These are phyloP conservation scores for Atta colombica DNA, from an alignment of 1,140 invertebrate genomes.

Conservation along the genomic window DNA sequence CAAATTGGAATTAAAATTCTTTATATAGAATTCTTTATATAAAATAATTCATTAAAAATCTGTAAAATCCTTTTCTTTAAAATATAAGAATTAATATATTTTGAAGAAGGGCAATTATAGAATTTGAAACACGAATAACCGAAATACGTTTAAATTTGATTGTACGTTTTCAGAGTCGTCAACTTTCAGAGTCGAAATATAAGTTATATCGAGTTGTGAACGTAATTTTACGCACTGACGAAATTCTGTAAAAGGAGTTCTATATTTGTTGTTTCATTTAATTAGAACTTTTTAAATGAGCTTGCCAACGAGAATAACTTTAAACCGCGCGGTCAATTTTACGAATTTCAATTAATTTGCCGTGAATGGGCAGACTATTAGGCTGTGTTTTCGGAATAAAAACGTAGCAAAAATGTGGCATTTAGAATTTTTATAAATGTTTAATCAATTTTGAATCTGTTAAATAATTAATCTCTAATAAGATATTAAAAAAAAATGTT, in stretches of 20 bases:
- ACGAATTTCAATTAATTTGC: slow-evolving; percentile 43
- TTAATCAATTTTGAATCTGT: neutral
- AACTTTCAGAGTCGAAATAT: slow-evolving; percentile 8
- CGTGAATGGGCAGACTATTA: slow-evolving; percentile 26
- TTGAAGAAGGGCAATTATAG: neutral
- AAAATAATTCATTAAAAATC: too few species aligned
- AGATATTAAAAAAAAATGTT: neutral
- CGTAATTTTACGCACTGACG: slow-evolving; percentile 42
- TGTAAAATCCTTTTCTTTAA: too few species aligned
- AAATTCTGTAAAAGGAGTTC: slow-evolving; percentile 43
- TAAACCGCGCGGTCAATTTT: slow-evolving; percentile 42
- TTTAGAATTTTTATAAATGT: neutral
- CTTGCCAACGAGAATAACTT: slow-evolving; percentile 53
- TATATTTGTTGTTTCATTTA: slow-evolving; percentile 43
- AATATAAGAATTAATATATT: neutral
- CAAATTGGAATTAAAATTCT: neutral
- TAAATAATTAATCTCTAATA: neutral
- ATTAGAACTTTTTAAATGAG: slow-evolving; percentile 62
- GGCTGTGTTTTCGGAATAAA: slow-evolving; percentile 20
- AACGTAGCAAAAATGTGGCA: neutral
- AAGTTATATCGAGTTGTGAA: slow-evolving; percentile 33
- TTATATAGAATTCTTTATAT: too few species aligned
- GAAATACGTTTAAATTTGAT: slow-evolving; percentile 20
- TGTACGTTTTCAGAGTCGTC: neutral
- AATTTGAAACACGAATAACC: neutral